These are phyloP conservation scores for Manis pentadactyla DNA, from an alignment of 2,797 vertebrate genomes.

Conservation along the genomic window DNA sequence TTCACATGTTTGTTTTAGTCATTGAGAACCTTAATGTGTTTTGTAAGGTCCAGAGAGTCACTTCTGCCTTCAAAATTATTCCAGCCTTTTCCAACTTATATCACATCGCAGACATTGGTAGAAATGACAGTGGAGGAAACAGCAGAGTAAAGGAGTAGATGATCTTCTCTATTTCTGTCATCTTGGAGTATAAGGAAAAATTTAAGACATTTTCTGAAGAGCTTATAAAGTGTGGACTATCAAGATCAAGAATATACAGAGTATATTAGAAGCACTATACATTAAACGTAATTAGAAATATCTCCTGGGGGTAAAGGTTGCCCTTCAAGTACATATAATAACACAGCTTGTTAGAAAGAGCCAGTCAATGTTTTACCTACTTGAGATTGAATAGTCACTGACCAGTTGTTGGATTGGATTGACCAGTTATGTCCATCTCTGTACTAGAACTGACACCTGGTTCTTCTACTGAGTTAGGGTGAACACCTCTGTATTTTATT, in stretches of 20 bases:
- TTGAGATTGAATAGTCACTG: background rate
- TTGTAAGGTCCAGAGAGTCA: conserved; percentile 4
- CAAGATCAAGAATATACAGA: background rate
- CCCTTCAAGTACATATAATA: conserved; percentile 22
- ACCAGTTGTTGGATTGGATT: background rate
- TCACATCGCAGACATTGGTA: background rate
- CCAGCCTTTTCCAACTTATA: conserved; percentile 21
- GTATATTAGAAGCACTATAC: background rate
- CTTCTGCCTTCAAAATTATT: conserved; percentile 47
- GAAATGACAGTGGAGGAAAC: background rate
- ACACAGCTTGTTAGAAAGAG: conserved; percentile 36
- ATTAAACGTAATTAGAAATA: background rate
- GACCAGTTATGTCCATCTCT: background rate
- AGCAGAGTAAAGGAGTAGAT: background rate
- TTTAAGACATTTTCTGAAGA: conserved; percentile 16
- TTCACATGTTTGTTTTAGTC: conserved; percentile 37
- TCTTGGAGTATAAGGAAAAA: conserved; percentile 9
- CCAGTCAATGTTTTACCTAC: background rate
- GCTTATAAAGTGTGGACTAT: conserved; percentile 5
- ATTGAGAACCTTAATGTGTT: conserved; percentile 54
- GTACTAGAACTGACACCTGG: background rate
- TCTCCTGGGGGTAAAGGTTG: background rate
- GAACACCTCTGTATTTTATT: background rate
- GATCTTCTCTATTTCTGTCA: background rate
- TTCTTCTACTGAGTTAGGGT: background rate